These are phyloP conservation scores for Herpailurus yagouaroundi DNA, from an alignment of 2,113 vertebrate species.

Conservation along the genomic window DNA sequence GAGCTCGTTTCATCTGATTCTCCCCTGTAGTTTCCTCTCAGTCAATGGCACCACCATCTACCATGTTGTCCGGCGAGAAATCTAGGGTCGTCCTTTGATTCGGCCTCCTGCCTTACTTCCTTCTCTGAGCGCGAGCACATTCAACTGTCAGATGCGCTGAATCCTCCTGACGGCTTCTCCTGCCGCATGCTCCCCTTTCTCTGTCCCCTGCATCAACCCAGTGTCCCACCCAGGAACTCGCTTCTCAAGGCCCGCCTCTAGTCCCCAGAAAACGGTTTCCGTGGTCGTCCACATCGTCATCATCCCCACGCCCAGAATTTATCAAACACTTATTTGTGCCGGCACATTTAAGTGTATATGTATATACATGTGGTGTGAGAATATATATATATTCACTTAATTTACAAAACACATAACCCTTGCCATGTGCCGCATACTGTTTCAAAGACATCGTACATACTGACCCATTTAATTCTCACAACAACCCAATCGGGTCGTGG, in stretches of 20 bases:
- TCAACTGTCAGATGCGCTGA: neutral
- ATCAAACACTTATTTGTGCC: neutral
- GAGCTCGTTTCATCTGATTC: neutral
- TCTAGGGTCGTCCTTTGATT: neutral
- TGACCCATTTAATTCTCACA: neutral
- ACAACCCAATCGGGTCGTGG: too few species aligned
- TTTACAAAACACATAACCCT: neutral
- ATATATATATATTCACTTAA: neutral
- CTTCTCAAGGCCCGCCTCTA: neutral
- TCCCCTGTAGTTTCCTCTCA: neutral
- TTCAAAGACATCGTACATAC: neutral
- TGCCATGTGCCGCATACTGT: neutral
- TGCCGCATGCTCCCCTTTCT: too few species aligned
- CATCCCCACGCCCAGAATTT: neutral
- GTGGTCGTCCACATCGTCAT: too few species aligned
- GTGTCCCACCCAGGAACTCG: neutral
- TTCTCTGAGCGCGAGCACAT: neutral
- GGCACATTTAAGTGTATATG: too few species aligned
- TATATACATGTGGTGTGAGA: neutral
- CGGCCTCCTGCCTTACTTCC: neutral
- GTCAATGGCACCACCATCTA: too few species aligned
- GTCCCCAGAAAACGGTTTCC: neutral
- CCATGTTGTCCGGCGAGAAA: neutral
- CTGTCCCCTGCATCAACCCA: accelerated
- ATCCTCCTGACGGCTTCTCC: neutral